Base-by-base conservation (phyloP, 2,888 invertebrate genomes). In the Pemphredon lugubris region DNA sequence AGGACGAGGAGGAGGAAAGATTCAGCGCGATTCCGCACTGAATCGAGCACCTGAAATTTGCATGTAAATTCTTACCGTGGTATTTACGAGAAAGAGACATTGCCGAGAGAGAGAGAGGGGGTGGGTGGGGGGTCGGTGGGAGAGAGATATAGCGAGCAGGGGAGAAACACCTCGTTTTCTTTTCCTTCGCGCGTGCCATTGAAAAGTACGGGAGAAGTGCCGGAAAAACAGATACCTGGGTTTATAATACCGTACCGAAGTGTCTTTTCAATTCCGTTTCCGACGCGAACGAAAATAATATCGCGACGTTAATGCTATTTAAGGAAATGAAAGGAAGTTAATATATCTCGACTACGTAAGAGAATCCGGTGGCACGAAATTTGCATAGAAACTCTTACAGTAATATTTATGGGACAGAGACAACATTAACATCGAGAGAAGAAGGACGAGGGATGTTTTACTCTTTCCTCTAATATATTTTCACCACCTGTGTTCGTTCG, bases 1-100 rank as follows among this genome's bases (percentile, higher is more conserved):
- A 9, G 21, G 18, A 13, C 3, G 7, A 4, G 18, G 32, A 20
- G 13, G n/a, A 16, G 13, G 14, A 37, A 60, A 20, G 14, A 50
- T 39, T 26, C 18, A 13, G 47, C 30, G 42, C 14, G 57, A 71
- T 37, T 58, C 39, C 20, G 14, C 40, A 18, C n/a, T 20, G 70
- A 55, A 45, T 21, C 21, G 50, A 39, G 54, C 20, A 18, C n/a
- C 40, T 50, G 51, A 61, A 71, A 70, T 73, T 51, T 71, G 32
- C 45, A 65, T 61, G 47, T 51, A 57, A 65, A 65, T 66, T 66
- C 65, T 65, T 70, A 40, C 26, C 39, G 57, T 13, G 47, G 34
- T 55, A 61, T 61, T 66, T 58, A 66, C 50, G 58, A 18, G 63
- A 64, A 51, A 48, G 34, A 61, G 53, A 70, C 53, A 55, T 39